phyloP scores from a whole-genome alignment of 2,888 invertebrate genomes.

The Eledona agricola region DNA sequence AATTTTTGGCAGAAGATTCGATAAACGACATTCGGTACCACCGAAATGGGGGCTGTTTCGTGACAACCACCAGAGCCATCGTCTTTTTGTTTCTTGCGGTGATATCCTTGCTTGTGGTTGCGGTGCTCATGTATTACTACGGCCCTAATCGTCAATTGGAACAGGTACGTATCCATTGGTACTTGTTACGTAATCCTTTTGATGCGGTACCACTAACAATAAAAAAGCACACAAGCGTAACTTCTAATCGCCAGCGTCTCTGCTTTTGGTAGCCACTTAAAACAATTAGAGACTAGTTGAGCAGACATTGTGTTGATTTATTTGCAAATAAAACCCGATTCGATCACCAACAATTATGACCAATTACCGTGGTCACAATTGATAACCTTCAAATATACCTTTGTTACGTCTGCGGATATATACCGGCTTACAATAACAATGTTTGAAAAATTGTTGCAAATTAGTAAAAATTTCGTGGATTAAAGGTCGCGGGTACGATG shows the following conservation, averaged over 20 bases:
- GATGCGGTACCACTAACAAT: too few relatives aligned
- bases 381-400: neutral
- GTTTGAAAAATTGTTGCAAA: conserved; percentile 13
- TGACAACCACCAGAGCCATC: conserved; percentile 68
- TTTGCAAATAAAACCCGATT: conserved; percentile 5
- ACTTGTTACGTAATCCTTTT: too few relatives aligned
- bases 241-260: too few relatives aligned
- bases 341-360: neutral
- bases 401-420: neutral
- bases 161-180: conserved; percentile 44
- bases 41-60: conserved; percentile 70
- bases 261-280: conserved; percentile 1
- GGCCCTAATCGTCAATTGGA: conserved; percentile 51
- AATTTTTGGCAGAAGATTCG: conserved; percentile 69
- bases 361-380: neutral
- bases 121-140: conserved; percentile 57
- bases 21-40: conserved; percentile 67
- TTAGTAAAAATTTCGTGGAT: conserved; percentile 11
- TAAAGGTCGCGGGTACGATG: conserved; percentile 5
- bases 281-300: neutral
- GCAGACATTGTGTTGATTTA: neutral
- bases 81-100: conserved; percentile 60
- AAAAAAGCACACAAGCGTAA: too few relatives aligned
- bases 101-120: conserved; percentile 51
- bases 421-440: conserved; percentile 1